phyloP scores from a whole-genome alignment of 2,888 invertebrate species.

The Drosophila prolongata region DNA sequence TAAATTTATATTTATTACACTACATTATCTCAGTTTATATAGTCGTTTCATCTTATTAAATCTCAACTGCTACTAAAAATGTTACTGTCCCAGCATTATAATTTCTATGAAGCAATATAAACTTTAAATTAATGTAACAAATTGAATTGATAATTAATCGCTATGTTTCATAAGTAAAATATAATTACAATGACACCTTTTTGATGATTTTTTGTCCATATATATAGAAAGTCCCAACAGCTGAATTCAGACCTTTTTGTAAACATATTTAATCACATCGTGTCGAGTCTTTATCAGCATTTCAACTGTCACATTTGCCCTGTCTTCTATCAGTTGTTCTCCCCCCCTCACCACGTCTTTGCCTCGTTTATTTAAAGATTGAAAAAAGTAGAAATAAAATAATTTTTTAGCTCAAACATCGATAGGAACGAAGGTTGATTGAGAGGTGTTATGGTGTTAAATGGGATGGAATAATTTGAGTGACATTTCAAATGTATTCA shows the following conservation, averaged over 20 bases:
- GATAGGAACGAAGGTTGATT: conserved; percentile 30
- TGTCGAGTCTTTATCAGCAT: conserved; percentile 38
- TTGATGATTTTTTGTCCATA: not conserved
- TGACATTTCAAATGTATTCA: conserved; percentile 21
- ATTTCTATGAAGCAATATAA: no score
- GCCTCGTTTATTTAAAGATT: not conserved
- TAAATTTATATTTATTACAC: no score
- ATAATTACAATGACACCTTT: not conserved
- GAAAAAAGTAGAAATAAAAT: not conserved
- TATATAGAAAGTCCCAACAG: not conserved
- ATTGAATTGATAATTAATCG: no score
- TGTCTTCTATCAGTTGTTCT: conserved; percentile 20
- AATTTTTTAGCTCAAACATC: conserved; percentile 2
- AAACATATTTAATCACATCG: conserved; percentile 17
- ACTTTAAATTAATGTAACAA: no score
- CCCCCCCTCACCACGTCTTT: not conserved
- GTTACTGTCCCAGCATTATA: no score
- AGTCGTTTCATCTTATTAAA: no score
- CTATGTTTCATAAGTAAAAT: no score
- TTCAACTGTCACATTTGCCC: conserved; percentile 34
- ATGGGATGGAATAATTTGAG: conserved; percentile 14
- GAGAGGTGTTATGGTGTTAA: conserved; percentile 34
- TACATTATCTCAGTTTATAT: no score
- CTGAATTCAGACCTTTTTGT: not conserved
- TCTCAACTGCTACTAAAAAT: no score